phyloP scores from a whole-genome alignment of 2,888 invertebrate species.

The Sphaerophoria rueppellii region DNA sequence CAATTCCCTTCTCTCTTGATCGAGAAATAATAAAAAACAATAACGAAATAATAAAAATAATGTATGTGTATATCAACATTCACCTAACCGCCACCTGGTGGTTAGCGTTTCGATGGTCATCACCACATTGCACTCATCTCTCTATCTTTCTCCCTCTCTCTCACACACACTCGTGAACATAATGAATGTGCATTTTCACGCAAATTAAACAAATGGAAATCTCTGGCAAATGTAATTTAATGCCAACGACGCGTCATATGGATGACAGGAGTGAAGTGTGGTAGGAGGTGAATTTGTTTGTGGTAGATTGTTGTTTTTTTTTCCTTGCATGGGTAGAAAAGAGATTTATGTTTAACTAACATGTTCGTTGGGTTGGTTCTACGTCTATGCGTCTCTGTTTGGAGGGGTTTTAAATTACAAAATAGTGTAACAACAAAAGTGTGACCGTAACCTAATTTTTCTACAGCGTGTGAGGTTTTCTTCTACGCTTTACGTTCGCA shows the following conservation, averaged over 20 bases:
- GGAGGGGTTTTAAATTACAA: conserved; percentile 64
- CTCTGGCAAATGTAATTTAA: conserved; percentile 54
- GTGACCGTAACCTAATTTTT: conserved; percentile 71
- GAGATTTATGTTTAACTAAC: conserved; percentile 52
- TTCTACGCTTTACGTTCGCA: conserved; percentile 10
- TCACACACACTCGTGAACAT: conserved; percentile 5
- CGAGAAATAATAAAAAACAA: too few relatives aligned
- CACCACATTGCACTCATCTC: conserved; percentile 57
- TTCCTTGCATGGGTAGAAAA: conserved; percentile 7
- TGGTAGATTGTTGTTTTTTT: conserved; percentile 22
- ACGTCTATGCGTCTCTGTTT: conserved; percentile 40
- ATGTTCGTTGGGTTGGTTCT: conserved; percentile 55
- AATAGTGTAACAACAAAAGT: conserved; percentile 56
- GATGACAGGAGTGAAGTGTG: conserved; percentile 41
- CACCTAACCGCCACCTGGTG: conserved; percentile 45
- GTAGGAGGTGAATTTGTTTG: conserved; percentile 52
- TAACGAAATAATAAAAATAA: neutral
- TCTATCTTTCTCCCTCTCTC: conserved; percentile 12
- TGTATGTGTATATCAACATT: neutral
- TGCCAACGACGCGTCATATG: conserved; percentile 10
- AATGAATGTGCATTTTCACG: conserved; percentile 65
- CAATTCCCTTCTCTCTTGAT: conserved; percentile 38
- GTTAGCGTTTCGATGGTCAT: conserved; percentile 69
- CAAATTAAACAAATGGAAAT: conserved; percentile 70
- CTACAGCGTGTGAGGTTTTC: conserved; percentile 46